Base-by-base conservation (phyloP, 2,113 vertebrate genomes). In the Chloropsis cyanopogon region DNA sequence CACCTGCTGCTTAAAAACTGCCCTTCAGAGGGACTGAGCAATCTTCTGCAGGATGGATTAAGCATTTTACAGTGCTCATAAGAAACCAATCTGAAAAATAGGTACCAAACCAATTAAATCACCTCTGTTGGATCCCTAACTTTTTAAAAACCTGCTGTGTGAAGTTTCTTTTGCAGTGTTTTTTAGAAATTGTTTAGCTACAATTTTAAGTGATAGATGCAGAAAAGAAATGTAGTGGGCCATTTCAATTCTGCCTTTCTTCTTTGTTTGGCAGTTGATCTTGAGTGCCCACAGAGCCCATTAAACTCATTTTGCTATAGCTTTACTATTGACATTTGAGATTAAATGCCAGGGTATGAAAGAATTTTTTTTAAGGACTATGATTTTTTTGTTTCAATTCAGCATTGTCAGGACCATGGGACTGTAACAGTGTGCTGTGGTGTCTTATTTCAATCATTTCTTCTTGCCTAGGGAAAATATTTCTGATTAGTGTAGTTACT, bases 291-390 rank as follows among this genome's bases (percentile, higher is more conserved):
- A n/a, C 16, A 66, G 49, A 87, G 50, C 50, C 84, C 80, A 83
- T 90, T 95, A 88, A 90, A 90, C 47, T 95, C 23, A 59, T 82
- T 91, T 93, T 88, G 53, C 70, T 49, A 33, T 41, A 88, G 33
- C 22, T 84, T 91, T 93, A 70, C 46, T 88, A 49, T 39, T 86
- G 90, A 88, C 60, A 90, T 93, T 95, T 88, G 21, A 64, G 76
- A 94, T 78, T 90, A 95, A 94, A 96, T 93, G 68, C 52, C 76
- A 75, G 18, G 10, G 31, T 83, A 88, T 49, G 71, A 93, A 90
- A 63, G 10, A 26, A 7, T 22, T 29, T 63, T 37, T 87, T 86
- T 68, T 47, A 82, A 90, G 39, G 22, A 23, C 35, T 60, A 4
- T 80, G 63, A 64, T 54, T 95, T 87, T 87, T 84, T 68, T 83